phyloP scores from a whole-genome alignment of 2,113 vertebrate genomes.

The Diphyllodes magnificus region DNA sequence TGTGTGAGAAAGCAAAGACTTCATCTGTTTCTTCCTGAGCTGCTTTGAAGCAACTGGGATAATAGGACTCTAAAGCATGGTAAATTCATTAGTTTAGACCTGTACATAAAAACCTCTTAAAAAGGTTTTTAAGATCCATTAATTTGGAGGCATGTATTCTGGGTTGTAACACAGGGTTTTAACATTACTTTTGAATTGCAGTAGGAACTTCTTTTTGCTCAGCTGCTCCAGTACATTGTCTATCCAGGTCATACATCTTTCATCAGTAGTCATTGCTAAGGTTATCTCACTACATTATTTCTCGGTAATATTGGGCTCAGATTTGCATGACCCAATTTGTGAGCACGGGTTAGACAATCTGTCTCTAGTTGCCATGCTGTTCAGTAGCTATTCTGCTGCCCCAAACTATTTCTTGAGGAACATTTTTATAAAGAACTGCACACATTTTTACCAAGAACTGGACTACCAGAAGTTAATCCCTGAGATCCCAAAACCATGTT shows the following conservation, averaged over 20 bases:
- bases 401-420: background rate
- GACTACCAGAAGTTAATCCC: background rate
- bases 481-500: background rate
- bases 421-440: background rate
- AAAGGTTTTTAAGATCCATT: background rate
- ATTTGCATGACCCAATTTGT: background rate
- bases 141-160: background rate
- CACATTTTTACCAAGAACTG: background rate
- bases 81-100: background rate
- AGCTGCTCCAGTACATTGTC: background rate
- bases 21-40: background rate
- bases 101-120: background rate
- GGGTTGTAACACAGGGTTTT: background rate
- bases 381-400: background rate
- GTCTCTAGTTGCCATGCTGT: background rate
- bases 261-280: background rate
- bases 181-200: background rate
- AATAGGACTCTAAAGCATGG: background rate
- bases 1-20: background rate
- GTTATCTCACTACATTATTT: background rate
- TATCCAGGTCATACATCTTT: background rate
- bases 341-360: background rate
- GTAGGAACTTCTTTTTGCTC: background rate
- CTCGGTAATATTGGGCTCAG: background rate
- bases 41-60: background rate